Base-by-base conservation (phyloP, 2,888 invertebrate genomes). In the Melieria crassipennis region DNA sequence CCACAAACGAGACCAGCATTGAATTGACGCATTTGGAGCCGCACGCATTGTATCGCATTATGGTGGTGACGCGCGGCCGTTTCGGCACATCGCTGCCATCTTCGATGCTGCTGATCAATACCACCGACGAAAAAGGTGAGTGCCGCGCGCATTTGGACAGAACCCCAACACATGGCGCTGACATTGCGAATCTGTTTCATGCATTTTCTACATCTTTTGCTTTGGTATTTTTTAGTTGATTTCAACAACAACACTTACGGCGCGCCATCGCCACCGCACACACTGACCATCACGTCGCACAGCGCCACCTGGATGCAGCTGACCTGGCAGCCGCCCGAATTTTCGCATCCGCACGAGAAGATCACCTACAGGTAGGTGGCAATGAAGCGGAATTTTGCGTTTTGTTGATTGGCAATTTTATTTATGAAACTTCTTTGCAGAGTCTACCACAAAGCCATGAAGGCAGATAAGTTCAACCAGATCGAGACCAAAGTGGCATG, bases 271-370 rank as follows among this genome's bases (percentile, higher is more conserved):
- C 93, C 94, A 0, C 95, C 95, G 0, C 94, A 94, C 85, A 92
- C 93, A 0, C 86, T 95, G 62, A 90, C 93, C 0, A 92, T 95
- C 46, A 91, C 93, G 0, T 91, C 92, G 7, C 94, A 94, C 83
- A 93, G 93, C 64, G 94, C 94, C 62, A 94, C 94, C 5, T 94
- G 92, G 91, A 91, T 95, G 63, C 91, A 93, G 0, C 89, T 95
- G 68, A 89, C 91, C 10, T 95, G 95, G 95, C 93, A 94, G 81
- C 94, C 94, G 4, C 95, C 95, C 4, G 92, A 93, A 87, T 93
- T 93, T 86, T 92, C 93, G 55, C 92, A 92, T 82, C 94, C 94
- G 0, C 91, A 93, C 67, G 94, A 94, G 84, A 90, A 91, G 80
- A 91, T 95, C 70, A 89, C 89, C 1, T 95, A 94, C 86, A 91